Evolutionary conservation across 2,797 vertebrate species (phyloP).

Genomic region (Enteromius afrohamiltoni): DNA sequence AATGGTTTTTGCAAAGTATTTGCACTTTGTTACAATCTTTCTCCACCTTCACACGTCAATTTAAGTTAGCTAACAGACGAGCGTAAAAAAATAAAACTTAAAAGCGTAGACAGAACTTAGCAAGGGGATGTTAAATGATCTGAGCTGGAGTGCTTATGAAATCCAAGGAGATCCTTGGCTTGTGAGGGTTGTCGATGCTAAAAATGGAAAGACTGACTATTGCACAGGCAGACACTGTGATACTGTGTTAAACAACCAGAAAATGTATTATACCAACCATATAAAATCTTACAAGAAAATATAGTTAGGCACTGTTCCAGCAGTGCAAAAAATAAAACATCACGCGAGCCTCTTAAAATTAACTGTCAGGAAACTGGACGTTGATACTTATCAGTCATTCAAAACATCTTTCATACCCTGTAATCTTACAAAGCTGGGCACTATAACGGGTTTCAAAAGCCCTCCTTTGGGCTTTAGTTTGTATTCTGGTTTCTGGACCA

Average conservation of each 20-base stretch:
- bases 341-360: slow-evolving; percentile 52
- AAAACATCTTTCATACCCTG: slow-evolving; percentile 28
- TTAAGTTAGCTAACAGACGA: slow-evolving; percentile 51
- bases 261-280: slow-evolving; percentile 47
- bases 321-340: slow-evolving; percentile 71
- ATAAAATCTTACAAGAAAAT: slow-evolving; percentile 51
- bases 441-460: slow-evolving; percentile 21
- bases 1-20: slow-evolving; percentile 59
- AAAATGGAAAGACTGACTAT: slow-evolving; percentile 75
- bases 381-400: not conserved
- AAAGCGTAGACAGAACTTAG: slow-evolving; percentile 15
- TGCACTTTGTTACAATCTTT: slow-evolving; percentile 71
- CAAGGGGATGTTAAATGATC: slow-evolving; percentile 38
- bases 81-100: slow-evolving; percentile 52
- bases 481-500: slow-evolving; percentile 51
- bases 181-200: slow-evolving; percentile 59
- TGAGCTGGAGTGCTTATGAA: slow-evolving; percentile 70
- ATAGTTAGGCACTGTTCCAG: slow-evolving; percentile 75
- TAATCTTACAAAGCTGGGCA: slow-evolving; percentile 45
- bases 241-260: slow-evolving; percentile 69
- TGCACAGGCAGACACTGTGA: slow-evolving; percentile 78
- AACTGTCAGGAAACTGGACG: slow-evolving; percentile 31
- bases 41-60: slow-evolving; percentile 43
- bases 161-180: slow-evolving; percentile 56
- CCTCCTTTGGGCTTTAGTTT: slow-evolving; percentile 25